phyloP scores from a whole-genome alignment of 1,140 invertebrate species.

The Tetranychus cinnabarinus region DNA sequence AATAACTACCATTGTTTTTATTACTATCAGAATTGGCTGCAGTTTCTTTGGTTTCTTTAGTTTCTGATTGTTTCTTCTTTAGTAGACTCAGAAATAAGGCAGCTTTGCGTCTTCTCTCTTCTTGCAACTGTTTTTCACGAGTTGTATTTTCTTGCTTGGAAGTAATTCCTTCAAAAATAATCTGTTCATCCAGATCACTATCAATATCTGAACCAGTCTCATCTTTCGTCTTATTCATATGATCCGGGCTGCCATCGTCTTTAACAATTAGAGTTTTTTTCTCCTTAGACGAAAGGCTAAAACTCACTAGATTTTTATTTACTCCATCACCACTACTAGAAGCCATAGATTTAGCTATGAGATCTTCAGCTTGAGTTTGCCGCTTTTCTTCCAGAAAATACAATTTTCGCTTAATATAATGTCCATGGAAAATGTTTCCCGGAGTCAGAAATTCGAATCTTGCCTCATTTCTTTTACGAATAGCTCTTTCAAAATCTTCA shows the following conservation, averaged over 20 bases:
- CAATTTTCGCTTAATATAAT: conserved; percentile 28
- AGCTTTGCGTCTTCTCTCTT: conserved; percentile 37
- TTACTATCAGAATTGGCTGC: not conserved
- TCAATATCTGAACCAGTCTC: not conserved
- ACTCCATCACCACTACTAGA: not conserved
- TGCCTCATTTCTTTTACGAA: conserved; percentile 18
- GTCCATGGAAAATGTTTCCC: conserved; percentile 42
- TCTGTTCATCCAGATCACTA: not conserved
- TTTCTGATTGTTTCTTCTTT: not conserved
- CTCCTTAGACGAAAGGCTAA: not conserved
- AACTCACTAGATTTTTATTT: conserved; percentile 3
- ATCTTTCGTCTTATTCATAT: not conserved
- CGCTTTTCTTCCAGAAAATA: conserved; percentile 1
- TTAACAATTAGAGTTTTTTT: not conserved
- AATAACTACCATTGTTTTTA: not conserved
- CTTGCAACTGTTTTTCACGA: conserved; percentile 36
- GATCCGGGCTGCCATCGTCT: too few relatives aligned
- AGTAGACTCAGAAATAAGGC: conserved; percentile 22
- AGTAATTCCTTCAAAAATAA: not conserved
- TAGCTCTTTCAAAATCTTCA: conserved; percentile 47
- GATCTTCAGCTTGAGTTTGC: not conserved
- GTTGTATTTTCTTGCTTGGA: not conserved
- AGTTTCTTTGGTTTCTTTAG: not conserved
- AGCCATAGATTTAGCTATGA: not conserved
- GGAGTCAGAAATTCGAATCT: conserved; percentile 55